Percentiles rank a stretch among this genome's conserved stretches.
Evolutionary conservation across 2,888 invertebrate genomes (phyloP).

Genomic region (Lordiphosa fenestrarum): DNA sequence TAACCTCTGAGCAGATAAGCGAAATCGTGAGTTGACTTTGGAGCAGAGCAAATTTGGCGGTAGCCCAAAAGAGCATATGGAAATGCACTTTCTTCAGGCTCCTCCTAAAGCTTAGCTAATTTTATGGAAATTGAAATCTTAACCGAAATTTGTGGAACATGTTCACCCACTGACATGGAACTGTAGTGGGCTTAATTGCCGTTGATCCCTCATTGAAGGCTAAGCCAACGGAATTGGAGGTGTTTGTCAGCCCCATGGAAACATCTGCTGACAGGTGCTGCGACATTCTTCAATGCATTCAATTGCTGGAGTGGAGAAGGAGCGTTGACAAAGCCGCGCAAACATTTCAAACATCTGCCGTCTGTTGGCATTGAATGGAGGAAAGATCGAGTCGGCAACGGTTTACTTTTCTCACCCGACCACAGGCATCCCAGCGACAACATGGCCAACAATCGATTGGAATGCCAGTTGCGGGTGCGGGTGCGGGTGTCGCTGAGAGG

Average conservation of each 20-base stretch:
- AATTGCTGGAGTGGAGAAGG: constrained; percentile 28
- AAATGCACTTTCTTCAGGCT: constrained; percentile 58
- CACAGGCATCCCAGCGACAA: constrained; percentile 40
- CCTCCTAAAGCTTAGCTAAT: constrained; percentile 35
- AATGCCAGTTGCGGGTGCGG: constrained; percentile 68
- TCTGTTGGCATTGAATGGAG: constrained; percentile 43
- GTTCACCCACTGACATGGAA: constrained; percentile 23
- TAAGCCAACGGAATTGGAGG: constrained; percentile 44
- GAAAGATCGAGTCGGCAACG: constrained; percentile 38
- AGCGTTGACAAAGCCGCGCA: constrained; percentile 59
- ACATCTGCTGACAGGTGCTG: constrained; percentile 57
- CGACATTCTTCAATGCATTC: constrained; percentile 57
- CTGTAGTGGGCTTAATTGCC: constrained; percentile 10
- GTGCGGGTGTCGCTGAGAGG: constrained; percentile 29
- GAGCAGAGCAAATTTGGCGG: constrained; percentile 32
- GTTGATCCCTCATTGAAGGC: neutral
- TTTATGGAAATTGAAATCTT: constrained; percentile 45
- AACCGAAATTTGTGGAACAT: constrained; percentile 49
- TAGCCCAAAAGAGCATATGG: constrained; percentile 46
- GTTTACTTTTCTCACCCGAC: constrained; percentile 64
- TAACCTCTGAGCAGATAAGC: constrained; percentile 30
- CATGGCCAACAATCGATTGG: constrained; percentile 67
- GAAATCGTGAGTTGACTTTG: constrained; percentile 52
- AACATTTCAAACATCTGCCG: constrained; percentile 67
- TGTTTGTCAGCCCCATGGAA: constrained; percentile 33